Base-by-base conservation (phyloP, 2,888 invertebrate species). In the Achlya flavicornis region DNA sequence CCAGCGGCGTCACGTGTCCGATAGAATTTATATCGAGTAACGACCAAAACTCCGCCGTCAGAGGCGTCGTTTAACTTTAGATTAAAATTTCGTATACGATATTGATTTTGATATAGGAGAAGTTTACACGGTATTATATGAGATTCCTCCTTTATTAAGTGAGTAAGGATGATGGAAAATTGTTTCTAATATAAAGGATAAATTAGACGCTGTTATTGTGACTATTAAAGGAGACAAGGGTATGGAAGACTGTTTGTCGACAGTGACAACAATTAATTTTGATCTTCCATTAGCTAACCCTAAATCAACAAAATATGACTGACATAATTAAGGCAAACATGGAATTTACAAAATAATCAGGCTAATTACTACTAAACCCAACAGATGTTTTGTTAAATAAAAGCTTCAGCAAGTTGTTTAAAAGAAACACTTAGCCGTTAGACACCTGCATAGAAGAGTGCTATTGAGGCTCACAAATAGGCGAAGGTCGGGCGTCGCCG, bases 391-490 rank as follows among this genome's bases (percentile, higher is more conserved):
- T 79, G 75, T 79, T 77, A 75, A 81, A 81, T 73, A 72, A 63
- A 68, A 70, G 71, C 65, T 67, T 71, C 74, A 69, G 71, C 70
- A 73, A 69, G 64, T 73, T 73, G 63, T 77, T 79, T 79, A 72
- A 74, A 80, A 77, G 77, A 73, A 78, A 79, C 81, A 79, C 78
- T 81, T 79, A 75, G 76, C 70, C 68, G 69, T 70, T 74, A 70
- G 76, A 76, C 75, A 74, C 72, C 70, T 74, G 80, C 76, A 79
- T 68, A 63, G 62, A 16, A 19, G 60, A 60, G 60, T 41, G 69
- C 74, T 71, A 77, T 79, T 77, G 81, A 80, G 71, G 73, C 74
- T 71, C 71, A 76, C 72, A 75, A 79, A 78, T 74, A 80, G 62
- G 43, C 41, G 60, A 59, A 43, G 60, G 60, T 60, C 68, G 61